Conservation (phyloP, 1,140 invertebrate species). For the Micrasema longulum region DNA sequence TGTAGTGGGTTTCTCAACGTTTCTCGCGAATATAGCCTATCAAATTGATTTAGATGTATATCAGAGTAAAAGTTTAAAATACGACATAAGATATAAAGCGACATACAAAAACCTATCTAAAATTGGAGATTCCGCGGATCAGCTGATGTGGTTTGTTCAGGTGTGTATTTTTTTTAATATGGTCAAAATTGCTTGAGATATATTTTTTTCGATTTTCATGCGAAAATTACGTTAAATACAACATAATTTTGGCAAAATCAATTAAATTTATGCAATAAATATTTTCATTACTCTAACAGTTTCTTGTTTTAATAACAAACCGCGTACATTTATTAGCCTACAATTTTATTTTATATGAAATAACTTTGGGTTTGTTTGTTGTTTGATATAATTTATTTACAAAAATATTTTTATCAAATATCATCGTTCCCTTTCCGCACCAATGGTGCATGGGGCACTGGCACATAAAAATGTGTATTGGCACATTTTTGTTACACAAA, state of each 20-base stretch:
- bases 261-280: slow-evolving; percentile 9
- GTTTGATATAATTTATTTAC: too few relatives aligned
- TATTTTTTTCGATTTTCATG: background rate
- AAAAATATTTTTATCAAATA: too few relatives aligned
- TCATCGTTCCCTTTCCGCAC: too few relatives aligned
- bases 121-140: slow-evolving; percentile 68
- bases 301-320: background rate
- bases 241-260: slow-evolving; percentile 1
- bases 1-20: slow-evolving; percentile 61
- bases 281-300: slow-evolving; percentile 15
- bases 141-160: slow-evolving; percentile 84
- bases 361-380: too few relatives aligned
- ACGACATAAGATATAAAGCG: slow-evolving; percentile 56
- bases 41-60: slow-evolving; percentile 63
- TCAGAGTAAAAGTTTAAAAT: slow-evolving; percentile 58
- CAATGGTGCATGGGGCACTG: too few relatives aligned
- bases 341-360: background rate
- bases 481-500: too few relatives aligned
- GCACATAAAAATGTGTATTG: too few relatives aligned
- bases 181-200: background rate
- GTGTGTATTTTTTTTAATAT: slow-evolving; percentile 63
- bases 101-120: slow-evolving; percentile 61
- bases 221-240: slow-evolving; percentile 22
- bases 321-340: background rate
- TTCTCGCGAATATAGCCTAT: slow-evolving; percentile 64